Evolutionary conservation across 2,797 vertebrate species (phyloP).

Genomic region (Halcyon leucocephala): DNA sequence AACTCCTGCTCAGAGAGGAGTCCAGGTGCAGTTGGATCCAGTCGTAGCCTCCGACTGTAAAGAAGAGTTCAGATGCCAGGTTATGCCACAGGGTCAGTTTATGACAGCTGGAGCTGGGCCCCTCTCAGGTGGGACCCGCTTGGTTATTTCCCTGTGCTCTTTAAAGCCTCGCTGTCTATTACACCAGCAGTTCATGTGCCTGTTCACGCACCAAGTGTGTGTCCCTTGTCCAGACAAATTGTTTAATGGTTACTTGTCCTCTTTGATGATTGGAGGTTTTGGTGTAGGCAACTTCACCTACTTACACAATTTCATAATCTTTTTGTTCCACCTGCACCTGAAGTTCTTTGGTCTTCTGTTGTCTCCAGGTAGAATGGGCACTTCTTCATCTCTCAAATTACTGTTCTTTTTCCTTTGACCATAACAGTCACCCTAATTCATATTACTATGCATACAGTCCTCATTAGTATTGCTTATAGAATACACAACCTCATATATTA

Average conservation of each 20-base stretch:
- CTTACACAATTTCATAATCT: neutral
- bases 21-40: neutral
- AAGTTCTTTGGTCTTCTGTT: neutral
- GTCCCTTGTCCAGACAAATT: neutral
- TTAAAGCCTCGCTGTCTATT: neutral
- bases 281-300: neutral
- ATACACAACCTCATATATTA: neutral
- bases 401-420: neutral
- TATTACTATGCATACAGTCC: neutral
- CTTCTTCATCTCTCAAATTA: neutral
- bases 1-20: neutral
- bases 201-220: neutral
- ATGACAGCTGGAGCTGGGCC: neutral
- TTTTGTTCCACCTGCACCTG: neutral
- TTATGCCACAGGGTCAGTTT: neutral
- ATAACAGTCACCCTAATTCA: neutral
- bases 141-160: neutral
- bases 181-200: neutral
- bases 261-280: neutral
- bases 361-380: neutral
- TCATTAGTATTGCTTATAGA: neutral
- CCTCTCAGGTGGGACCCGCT: neutral
- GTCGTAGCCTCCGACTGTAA: neutral
- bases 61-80: neutral
- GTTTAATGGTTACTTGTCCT: neutral